Evolutionary conservation across 64 coral and sea anemone species (phyloP).

Genomic region (Orbicella faveolata): DNA sequence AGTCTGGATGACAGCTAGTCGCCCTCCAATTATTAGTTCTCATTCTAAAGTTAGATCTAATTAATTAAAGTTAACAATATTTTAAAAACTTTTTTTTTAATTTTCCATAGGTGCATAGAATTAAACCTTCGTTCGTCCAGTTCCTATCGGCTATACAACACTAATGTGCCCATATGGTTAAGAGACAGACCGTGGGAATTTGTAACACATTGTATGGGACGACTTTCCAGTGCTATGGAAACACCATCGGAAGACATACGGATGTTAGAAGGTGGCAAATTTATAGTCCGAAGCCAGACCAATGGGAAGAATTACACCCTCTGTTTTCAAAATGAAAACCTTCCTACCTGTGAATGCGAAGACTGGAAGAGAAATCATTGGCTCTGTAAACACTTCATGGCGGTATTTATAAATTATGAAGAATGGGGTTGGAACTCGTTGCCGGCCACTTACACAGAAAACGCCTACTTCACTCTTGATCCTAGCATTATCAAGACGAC

Average conservation of each 20-base stretch:
- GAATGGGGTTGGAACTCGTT: slow-evolving; percentile 32
- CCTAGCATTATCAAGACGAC: slow-evolving; percentile 21
- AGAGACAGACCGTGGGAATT: slow-evolving; percentile 34
- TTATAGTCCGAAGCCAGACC: slow-evolving; percentile 38
- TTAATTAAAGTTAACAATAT: no score
- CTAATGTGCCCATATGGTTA: slow-evolving; percentile 37
- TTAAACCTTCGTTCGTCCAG: no score
- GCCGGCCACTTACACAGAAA: slow-evolving; percentile 8
- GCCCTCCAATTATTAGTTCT: no score
- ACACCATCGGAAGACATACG: not conserved
- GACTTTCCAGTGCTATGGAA: slow-evolving; percentile 27
- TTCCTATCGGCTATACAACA: slow-evolving; percentile 44
- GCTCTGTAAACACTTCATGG: slow-evolving; percentile 44
- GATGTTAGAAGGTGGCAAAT: not conserved
- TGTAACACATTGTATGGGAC: slow-evolving; percentile 39
- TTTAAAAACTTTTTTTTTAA: no score
- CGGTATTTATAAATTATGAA: slow-evolving; percentile 33
- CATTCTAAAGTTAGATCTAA: no score
- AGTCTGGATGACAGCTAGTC: no score
- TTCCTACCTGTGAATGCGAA: slow-evolving; percentile 35
- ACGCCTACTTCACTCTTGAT: slow-evolving; percentile 37
- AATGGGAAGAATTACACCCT: slow-evolving; percentile 22
- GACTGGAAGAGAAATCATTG: slow-evolving; percentile 58
- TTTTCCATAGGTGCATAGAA: no score
- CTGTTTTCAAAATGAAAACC: slow-evolving; percentile 16